These are phyloP conservation scores for Drosophila formosana DNA, from an alignment of 2,888 invertebrate genomes.

Conservation along the genomic window DNA sequence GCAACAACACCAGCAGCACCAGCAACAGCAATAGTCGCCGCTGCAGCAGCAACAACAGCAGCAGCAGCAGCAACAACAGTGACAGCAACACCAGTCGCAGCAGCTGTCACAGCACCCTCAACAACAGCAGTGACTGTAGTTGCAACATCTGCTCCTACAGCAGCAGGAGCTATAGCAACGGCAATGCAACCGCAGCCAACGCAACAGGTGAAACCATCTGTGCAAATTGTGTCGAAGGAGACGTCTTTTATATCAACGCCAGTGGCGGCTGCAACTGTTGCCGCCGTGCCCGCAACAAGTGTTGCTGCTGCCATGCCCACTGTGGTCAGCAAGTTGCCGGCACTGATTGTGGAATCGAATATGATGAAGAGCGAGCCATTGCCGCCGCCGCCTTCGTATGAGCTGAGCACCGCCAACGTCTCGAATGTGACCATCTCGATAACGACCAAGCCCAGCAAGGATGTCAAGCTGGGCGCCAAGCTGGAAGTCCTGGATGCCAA, in stretches of 20 bases:
- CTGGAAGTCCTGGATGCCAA: conserved; percentile 21
- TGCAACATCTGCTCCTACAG: conserved; percentile 4
- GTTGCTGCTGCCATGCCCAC: conserved; percentile 21
- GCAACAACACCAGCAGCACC: conserved; percentile 5
- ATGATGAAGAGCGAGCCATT: conserved; percentile 34
- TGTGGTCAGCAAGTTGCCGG: conserved; percentile 46
- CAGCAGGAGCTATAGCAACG: background rate
- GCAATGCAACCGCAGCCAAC: conserved; percentile 26
- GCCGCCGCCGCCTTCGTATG: conserved; percentile 60
- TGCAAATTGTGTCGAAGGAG: conserved; percentile 86
- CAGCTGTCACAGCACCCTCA: conserved; percentile 22
- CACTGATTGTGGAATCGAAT: conserved; percentile 38
- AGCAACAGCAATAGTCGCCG: conserved; percentile 79
- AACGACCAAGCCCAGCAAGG: conserved; percentile 67
- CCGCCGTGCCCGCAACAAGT: conserved; percentile 11
- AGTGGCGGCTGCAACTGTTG: conserved; percentile 14
- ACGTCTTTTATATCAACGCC: conserved; percentile 87
- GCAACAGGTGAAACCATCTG: conserved; percentile 57
- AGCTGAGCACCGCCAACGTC: conserved; percentile 47
- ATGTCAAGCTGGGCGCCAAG: conserved; percentile 38
- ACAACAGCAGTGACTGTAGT: conserved; percentile 6
- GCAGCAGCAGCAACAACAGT: conserved; percentile 11
- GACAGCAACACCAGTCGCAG: background rate
- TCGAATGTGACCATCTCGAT: conserved; percentile 75
- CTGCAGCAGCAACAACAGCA: conserved; percentile 14